Conservation (phyloP, 2,113 vertebrate genomes). For the Ptilorrhoa leucosticta region DNA sequence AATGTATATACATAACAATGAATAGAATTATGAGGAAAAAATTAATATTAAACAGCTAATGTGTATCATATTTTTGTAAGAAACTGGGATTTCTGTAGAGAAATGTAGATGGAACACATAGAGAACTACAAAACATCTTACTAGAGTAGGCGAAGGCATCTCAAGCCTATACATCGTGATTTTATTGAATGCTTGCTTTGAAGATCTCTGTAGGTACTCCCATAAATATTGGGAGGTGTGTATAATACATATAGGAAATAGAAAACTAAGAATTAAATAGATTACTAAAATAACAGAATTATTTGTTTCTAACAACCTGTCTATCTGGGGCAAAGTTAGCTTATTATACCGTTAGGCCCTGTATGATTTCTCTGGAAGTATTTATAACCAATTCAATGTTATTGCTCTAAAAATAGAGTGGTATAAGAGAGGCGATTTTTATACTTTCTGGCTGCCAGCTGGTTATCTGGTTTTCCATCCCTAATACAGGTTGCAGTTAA, state of each 20-base stretch:
- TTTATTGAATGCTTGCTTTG: background rate
- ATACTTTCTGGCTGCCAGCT: background rate
- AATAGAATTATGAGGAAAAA: background rate
- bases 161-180: background rate
- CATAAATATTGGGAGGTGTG: rapidly evolving
- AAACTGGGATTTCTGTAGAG: background rate
- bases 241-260: background rate
- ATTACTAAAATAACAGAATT: background rate
- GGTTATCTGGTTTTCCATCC: background rate
- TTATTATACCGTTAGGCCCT: background rate
- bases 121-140: background rate
- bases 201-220: background rate
- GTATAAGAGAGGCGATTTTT: background rate
- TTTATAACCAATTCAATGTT: background rate
- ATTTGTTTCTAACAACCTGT: background rate
- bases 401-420: background rate
- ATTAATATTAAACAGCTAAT: background rate
- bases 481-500: background rate
- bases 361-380: background rate
- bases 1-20: background rate
- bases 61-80: background rate
- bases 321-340: background rate
- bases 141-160: background rate
- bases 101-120: background rate
- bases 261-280: background rate